These are phyloP conservation scores for Spondyliosoma cantharus DNA, from an alignment of 2,797 vertebrate genomes.

Conservation along the genomic window DNA sequence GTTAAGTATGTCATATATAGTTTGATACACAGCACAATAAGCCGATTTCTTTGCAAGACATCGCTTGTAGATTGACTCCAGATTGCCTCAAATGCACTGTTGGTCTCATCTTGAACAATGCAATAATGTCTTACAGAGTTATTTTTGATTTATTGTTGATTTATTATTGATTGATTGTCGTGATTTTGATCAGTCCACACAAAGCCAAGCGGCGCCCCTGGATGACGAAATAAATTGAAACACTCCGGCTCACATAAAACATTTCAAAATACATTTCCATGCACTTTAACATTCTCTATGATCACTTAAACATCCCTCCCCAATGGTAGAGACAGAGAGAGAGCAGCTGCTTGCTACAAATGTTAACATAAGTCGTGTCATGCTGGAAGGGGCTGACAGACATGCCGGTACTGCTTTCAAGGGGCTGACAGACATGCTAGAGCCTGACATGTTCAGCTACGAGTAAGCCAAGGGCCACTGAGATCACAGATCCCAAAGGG, in stretches of 20 bases:
- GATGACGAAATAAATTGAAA: not conserved
- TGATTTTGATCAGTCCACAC: not conserved
- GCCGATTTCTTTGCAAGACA: constrained; percentile 67
- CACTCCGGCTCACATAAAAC: not conserved
- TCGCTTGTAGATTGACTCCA: not conserved
- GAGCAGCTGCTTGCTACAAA: constrained; percentile 60
- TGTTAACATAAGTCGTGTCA: constrained; percentile 46
- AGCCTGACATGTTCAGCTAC: constrained; percentile 54
- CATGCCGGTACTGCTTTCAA: constrained; percentile 38
- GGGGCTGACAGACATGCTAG: constrained; percentile 39
- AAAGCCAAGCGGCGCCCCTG: not conserved
- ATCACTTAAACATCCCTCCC: constrained; percentile 29
- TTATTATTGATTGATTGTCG: not conserved
- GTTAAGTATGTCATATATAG: constrained; percentile 76
- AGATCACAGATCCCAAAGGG: constrained; percentile 69
- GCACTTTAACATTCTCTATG: constrained; percentile 43
- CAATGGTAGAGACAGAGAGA: not conserved
- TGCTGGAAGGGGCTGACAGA: constrained; percentile 25
- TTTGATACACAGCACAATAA: constrained; percentile 88
- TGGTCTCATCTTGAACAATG: not conserved
- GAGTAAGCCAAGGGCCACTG: constrained; percentile 49
- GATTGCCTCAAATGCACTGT: not conserved
- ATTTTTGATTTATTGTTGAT: not conserved
- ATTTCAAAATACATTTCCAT: not conserved
- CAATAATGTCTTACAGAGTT: not conserved